phyloP scores from a whole-genome alignment of 2,888 invertebrate species.

The Kryphioiulus occultus region DNA sequence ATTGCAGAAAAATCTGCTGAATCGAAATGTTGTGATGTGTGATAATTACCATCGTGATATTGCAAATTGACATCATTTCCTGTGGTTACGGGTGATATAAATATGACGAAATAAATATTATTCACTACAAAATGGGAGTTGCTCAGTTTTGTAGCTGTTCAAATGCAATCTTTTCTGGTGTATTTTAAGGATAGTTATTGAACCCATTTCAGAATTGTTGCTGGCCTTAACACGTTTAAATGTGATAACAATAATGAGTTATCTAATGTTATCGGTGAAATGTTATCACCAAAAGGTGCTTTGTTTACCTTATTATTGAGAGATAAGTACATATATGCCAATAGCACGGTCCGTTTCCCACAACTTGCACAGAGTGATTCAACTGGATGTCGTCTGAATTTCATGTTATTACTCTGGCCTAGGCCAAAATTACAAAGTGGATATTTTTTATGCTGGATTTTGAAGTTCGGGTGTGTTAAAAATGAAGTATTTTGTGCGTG shows the following conservation, averaged over 20 bases:
- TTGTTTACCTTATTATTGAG: conserved; percentile 1
- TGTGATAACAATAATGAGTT: background rate
- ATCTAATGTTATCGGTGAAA: background rate
- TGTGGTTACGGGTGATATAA: background rate
- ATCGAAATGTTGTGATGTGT: background rate
- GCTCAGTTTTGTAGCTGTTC: background rate
- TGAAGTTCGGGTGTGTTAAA: background rate
- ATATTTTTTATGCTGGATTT: background rate
- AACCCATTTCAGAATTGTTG: background rate
- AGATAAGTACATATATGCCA: conserved; percentile 28
- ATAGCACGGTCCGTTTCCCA: background rate
- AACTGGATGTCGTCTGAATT: background rate
- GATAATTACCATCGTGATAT: background rate
- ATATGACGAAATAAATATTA: background rate
- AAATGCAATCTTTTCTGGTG: background rate
- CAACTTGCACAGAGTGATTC: background rate
- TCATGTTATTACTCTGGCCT: background rate
- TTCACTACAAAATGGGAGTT: background rate
- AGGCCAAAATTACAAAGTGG: background rate
- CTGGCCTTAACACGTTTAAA: background rate
- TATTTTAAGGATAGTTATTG: background rate
- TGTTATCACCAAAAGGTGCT: background rate
- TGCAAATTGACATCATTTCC: background rate
- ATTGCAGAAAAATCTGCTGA: background rate
- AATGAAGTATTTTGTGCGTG: background rate